Evolutionary conservation across 2,113 vertebrate species (phyloP), one percentile per base, ranked within the genome.

Genomic region (Scortum barcoo): DNA sequence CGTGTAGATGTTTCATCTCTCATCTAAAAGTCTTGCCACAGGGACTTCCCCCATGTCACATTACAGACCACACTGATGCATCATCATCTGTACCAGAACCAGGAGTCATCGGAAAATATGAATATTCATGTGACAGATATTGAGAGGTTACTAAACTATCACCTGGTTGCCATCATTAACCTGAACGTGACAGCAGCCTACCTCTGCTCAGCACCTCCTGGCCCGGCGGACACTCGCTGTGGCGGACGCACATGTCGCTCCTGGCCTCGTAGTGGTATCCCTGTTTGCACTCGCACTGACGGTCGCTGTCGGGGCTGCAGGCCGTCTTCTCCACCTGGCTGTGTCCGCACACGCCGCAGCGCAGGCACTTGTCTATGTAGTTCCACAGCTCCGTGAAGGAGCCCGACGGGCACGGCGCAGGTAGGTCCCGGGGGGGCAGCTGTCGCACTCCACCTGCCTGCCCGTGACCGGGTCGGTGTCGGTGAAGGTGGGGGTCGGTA

Each of bases 301-400:
- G 72, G 89, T 95, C 81, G 0, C 16, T 67, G 3, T 19, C 0
- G 0, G 85, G 54, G 2, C 75, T 36, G 81, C 95, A 95, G 2
- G 5, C 13, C 2, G 9, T 66, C 44, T 63, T 88, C 42, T 72
- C 72, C 11, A 84, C 80, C 87, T 94, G 86, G 26, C 92, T 66
- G 9, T 54, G 36, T 0, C 48, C 72, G 67, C 95, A 95, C 3
- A 62, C 26, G 0, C 81, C 61, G 77, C 95, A 95, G 19, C 91
- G 81, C 4, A 94, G 80, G 11, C 95, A 95, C 11, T 62, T 80
- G 0, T 16, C 1, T 11, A 95, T 85, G 80, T 92, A 83, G 71
- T 95, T 95, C 94, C 93, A 95, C 28, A 87, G 70, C 83, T 85
- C 85, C 2, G 95, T 95, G 87, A 81, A 95, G 4, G 93, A 88